Evolutionary conservation across 1,140 invertebrate species (phyloP).

Genomic region (Pachyrhynchus sulphureomaculatus): DNA sequence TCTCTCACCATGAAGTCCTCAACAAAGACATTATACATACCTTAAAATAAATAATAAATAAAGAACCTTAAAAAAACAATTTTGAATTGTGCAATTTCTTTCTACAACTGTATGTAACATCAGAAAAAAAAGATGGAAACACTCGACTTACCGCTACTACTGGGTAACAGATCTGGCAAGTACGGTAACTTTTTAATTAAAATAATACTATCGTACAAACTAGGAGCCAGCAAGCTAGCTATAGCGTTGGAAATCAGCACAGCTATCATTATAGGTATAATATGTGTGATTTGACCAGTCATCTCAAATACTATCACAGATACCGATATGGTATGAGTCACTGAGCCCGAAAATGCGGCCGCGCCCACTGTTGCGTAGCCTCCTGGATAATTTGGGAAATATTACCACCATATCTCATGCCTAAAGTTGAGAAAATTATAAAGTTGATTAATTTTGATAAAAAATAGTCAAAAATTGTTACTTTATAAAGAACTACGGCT

Average conservation of each 20-base stretch:
- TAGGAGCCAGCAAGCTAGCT: conserved; percentile 89
- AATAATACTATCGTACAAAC: conserved; percentile 98
- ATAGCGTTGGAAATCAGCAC: conserved; percentile 94
- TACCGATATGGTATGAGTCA: conserved; percentile 96
- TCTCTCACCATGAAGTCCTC: conserved; percentile 96
- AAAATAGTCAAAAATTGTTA: too few relatives aligned
- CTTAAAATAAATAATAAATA: conserved; percentile 18
- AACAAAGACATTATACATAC: conserved; percentile 89
- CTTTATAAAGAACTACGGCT: too few relatives aligned
- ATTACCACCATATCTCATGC: conserved; percentile 80
- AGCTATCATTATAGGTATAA: conserved; percentile 95
- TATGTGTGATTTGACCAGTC: conserved; percentile 87
- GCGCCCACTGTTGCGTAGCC: conserved; percentile 91
- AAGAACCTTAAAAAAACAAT: too few relatives aligned
- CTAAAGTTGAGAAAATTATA: too few relatives aligned
- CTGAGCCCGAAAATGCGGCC: conserved; percentile 92
- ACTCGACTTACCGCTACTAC: conserved; percentile 69
- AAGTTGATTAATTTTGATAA: too few relatives aligned
- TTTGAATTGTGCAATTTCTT: too few relatives aligned
- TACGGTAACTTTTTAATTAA: conserved; percentile 97
- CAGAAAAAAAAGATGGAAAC: too few relatives aligned
- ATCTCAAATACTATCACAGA: conserved; percentile 98
- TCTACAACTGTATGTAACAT: too few relatives aligned
- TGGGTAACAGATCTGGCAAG: conserved; percentile 84
- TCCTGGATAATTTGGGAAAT: conserved; percentile 89